These are phyloP conservation scores for Ganaspis brasiliensis DNA, from an alignment of 2,888 invertebrate genomes.

Conservation along the genomic window DNA sequence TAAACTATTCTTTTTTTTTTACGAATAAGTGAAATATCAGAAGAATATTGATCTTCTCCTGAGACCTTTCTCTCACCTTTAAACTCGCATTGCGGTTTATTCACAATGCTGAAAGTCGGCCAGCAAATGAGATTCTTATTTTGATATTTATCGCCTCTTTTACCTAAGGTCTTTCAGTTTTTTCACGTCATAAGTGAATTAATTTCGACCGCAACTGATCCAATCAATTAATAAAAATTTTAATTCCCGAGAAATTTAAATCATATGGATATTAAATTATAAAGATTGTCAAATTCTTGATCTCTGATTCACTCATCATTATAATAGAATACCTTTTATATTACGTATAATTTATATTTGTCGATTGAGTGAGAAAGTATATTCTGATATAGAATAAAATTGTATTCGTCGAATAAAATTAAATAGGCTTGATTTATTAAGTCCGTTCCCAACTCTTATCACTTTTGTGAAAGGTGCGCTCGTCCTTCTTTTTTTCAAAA, in stretches of 20 bases:
- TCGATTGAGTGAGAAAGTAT: no score
- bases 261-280: no score
- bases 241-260: no score
- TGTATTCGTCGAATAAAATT: not conserved
- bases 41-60: conserved; percentile 22
- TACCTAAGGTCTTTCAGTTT: not conserved
- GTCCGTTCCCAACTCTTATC: not conserved
- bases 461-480: conserved; percentile 7
- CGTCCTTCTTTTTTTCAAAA: not conserved
- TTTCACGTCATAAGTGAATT: not conserved
- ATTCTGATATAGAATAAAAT: not conserved
- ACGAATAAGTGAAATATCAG: no score
- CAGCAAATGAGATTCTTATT: not conserved
- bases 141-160: not conserved
- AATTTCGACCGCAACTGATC: no score
- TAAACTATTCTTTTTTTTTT: no score
- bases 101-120: conserved; percentile 5
- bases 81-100: conserved; percentile 23
- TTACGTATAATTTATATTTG: no score
- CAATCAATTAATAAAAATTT: no score
- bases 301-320: no score
- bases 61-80: conserved; percentile 39
- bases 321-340: no score
- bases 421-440: not conserved
- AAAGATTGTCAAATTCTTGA: no score